A percentile compares a stretch with the other conserved stretches of the same genome.
Conservation (phyloP, 2,888 invertebrate species). For the Leucania comma region DNA sequence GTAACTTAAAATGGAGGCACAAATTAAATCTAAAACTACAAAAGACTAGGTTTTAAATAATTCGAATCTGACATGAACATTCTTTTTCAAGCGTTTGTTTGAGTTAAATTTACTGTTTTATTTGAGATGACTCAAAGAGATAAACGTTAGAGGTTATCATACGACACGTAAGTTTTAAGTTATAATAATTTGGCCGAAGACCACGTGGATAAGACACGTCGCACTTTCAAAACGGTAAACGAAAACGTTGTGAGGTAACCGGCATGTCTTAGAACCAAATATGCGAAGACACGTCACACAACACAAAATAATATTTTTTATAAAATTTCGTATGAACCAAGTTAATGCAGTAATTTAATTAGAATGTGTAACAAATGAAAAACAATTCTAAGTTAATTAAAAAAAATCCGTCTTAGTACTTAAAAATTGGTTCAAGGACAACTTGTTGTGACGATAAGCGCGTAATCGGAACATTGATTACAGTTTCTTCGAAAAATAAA, state of each 20-base stretch:
- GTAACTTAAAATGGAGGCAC: not conserved
- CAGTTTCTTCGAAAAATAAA: constrained; percentile 6
- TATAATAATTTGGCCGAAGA: constrained; percentile 8
- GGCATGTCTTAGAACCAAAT: no score
- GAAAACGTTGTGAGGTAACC: no score
- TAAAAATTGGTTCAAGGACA: constrained; percentile 19
- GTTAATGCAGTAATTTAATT: constrained; percentile 3
- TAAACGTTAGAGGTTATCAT: constrained; percentile 28
- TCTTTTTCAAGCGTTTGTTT: not conserved
- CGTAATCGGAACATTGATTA: constrained; percentile 10
- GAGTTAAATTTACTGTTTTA: not conserved
- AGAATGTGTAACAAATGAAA: constrained; percentile 16
- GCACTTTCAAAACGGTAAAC: no score
- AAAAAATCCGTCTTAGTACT: not conserved
- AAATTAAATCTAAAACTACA: not conserved
- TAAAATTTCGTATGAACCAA: not conserved
- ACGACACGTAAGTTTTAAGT: constrained; percentile 2
- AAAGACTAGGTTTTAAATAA: not conserved
- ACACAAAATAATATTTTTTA: not conserved
- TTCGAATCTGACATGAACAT: not conserved
- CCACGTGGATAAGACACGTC: constrained; percentile 5
- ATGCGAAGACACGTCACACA: not conserved
- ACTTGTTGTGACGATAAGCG: constrained; percentile 7
- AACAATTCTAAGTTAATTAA: constrained; percentile 6
- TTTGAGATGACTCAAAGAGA: not conserved